Conservation (phyloP, 2,888 invertebrate genomes). For the Drosophila stalkeri region DNA sequence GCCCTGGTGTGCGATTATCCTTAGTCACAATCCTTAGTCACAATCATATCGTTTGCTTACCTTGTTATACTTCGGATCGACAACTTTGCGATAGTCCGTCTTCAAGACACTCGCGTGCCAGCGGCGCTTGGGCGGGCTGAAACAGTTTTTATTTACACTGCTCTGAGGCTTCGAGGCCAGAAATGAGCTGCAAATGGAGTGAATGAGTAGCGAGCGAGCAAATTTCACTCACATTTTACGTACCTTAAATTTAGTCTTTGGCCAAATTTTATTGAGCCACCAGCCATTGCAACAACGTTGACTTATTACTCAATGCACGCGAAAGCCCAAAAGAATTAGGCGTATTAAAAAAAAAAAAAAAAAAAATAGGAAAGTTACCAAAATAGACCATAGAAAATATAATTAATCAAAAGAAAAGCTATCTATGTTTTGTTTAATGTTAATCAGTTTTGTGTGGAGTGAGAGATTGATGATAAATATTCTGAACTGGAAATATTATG, state of each 20-base stretch:
- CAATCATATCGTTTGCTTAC: slow-evolving; percentile 17
- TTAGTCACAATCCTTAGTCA: not conserved
- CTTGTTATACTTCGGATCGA: slow-evolving; percentile 56
- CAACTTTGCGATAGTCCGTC: slow-evolving; percentile 80
- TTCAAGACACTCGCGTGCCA: slow-evolving; percentile 19
- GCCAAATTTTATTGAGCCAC: slow-evolving; percentile 1
- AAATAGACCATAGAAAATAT: not conserved
- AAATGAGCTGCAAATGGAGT: not conserved
- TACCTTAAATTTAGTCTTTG: slow-evolving; percentile 24
- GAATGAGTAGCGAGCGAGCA: not conserved
- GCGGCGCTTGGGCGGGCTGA: not conserved
- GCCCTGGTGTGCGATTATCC: slow-evolving; percentile 29
- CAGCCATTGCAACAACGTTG: slow-evolving; percentile 16
- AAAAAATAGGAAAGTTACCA: not conserved
- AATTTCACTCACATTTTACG: not conserved
- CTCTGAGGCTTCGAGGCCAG: not conserved
- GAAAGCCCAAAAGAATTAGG: not conserved
- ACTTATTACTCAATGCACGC: not conserved
- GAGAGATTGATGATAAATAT: not conserved
- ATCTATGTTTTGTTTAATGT: not conserved
- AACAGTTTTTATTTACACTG: not conserved
- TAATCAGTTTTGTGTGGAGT: not conserved
- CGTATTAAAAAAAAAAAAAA: not conserved
- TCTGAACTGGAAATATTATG: not conserved
- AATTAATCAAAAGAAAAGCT: not conserved